phyloP scores from a whole-genome alignment of 2,797 vertebrate genomes.

The Xenops minutus region DNA sequence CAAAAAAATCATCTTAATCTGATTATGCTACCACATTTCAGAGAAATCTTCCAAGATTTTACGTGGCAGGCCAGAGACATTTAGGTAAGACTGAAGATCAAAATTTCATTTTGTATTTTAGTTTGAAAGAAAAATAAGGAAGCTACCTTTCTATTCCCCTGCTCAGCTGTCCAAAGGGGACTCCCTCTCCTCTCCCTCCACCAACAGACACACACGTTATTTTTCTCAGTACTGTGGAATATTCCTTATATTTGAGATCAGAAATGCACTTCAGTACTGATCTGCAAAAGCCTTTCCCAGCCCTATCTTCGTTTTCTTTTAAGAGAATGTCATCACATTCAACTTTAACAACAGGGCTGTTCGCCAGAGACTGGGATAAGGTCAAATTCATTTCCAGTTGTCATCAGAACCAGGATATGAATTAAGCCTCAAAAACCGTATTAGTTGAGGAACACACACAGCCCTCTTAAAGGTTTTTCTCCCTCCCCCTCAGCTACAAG shows the following conservation, averaged over 20 bases:
- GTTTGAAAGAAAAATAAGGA: background rate
- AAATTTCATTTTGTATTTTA: background rate
- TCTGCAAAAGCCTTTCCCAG: background rate
- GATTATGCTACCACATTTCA: background rate
- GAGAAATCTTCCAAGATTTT: background rate
- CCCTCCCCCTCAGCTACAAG: background rate
- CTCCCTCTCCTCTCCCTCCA: too few species aligned
- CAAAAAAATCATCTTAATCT: background rate
- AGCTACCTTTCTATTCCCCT: background rate
- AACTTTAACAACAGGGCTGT: background rate
- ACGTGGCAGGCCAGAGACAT: background rate
- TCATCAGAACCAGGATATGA: conserved; percentile 52
- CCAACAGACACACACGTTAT: background rate
- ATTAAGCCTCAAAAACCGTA: conserved; percentile 33
- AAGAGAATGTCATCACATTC: background rate
- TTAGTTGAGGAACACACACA: conserved; percentile 3
- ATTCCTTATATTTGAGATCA: background rate
- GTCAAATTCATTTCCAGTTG: conserved; percentile 56
- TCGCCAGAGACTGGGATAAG: conserved; percentile 5
- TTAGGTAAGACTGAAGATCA: background rate
- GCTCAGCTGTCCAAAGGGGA: background rate
- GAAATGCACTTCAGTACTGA: background rate
- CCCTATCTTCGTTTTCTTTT: background rate
- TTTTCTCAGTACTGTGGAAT: background rate
- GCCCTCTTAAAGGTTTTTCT: background rate